Conservation (phyloP, 2,113 vertebrate genomes). For the Pantherophis guttatus region DNA sequence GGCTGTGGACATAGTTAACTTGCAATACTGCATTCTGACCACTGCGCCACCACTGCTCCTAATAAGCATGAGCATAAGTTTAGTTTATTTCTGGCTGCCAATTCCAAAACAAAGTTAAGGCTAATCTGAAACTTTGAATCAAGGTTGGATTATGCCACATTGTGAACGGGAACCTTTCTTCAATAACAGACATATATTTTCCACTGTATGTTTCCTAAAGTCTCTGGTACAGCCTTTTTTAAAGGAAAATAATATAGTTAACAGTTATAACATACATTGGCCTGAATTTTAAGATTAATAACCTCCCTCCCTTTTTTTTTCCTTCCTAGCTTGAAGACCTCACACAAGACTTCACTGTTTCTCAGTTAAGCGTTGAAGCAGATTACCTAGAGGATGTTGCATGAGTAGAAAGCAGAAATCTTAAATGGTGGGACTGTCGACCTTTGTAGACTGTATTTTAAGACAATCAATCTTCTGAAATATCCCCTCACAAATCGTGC, state of each 20-base stretch:
- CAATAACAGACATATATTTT: background rate
- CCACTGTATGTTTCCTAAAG: background rate
- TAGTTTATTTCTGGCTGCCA: background rate
- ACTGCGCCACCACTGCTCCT: background rate
- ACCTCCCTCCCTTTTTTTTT: slow-evolving; percentile 29
- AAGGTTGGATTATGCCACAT: background rate
- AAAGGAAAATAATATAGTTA: background rate
- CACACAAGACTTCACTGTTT: slow-evolving; percentile 86
- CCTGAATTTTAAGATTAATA: background rate
- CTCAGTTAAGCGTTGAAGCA: slow-evolving; percentile 81
- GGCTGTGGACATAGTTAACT: background rate
- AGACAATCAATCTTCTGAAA: slow-evolving; percentile 66
- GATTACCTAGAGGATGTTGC: slow-evolving; percentile 92
- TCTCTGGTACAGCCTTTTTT: background rate
- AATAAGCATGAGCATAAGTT: background rate
- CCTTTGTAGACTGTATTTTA: slow-evolving; percentile 42
- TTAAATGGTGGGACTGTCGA: slow-evolving; percentile 32
- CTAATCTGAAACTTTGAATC: background rate
- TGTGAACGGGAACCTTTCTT: background rate
- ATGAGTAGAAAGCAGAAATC: slow-evolving; percentile 54
- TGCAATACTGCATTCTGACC: background rate
- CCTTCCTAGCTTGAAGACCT: slow-evolving; percentile 78
- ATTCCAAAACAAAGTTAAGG: background rate
- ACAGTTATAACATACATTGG: background rate
- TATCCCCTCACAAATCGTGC: slow-evolving; percentile 64